phyloP scores from a whole-genome alignment of 2,113 vertebrate species.

The Raphicerus campestris region DNA sequence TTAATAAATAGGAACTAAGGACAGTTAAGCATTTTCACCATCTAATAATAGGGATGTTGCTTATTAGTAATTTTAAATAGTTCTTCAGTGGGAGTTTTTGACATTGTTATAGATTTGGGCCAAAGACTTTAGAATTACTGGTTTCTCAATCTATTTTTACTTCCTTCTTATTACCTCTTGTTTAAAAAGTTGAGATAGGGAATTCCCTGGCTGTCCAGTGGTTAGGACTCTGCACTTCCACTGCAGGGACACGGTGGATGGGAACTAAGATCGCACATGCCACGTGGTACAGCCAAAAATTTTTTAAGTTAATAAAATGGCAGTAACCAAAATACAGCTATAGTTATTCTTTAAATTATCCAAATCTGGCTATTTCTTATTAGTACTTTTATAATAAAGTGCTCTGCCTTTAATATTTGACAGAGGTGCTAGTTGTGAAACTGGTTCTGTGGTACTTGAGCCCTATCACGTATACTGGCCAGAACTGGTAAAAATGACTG shows the following conservation, averaged over 20 bases:
- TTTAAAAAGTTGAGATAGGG: neutral
- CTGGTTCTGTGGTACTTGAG: neutral
- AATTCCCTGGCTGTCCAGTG: neutral
- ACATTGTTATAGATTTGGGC: neutral
- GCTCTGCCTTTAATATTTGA: neutral
- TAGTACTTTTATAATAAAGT: neutral
- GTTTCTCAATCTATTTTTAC: neutral
- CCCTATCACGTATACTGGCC: neutral
- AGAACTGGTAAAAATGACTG: neutral
- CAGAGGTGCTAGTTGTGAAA: neutral
- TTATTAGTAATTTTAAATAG: neutral
- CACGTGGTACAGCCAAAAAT: neutral
- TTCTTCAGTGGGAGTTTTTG: neutral
- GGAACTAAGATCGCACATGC: neutral
- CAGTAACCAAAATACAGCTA: neutral
- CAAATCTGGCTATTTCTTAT: neutral
- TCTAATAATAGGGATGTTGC: neutral
- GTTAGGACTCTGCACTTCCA: neutral
- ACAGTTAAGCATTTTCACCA: neutral
- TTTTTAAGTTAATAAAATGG: neutral
- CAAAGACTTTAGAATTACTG: neutral
- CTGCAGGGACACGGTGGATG: neutral
- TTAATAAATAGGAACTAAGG: neutral
- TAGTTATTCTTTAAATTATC: neutral
- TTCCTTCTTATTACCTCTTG: neutral